A percentile compares a stretch with the other conserved stretches of the same genome.
Evolutionary conservation across 2,888 invertebrate genomes (phyloP).

Genomic region (Mechanitis mazaeus): DNA sequence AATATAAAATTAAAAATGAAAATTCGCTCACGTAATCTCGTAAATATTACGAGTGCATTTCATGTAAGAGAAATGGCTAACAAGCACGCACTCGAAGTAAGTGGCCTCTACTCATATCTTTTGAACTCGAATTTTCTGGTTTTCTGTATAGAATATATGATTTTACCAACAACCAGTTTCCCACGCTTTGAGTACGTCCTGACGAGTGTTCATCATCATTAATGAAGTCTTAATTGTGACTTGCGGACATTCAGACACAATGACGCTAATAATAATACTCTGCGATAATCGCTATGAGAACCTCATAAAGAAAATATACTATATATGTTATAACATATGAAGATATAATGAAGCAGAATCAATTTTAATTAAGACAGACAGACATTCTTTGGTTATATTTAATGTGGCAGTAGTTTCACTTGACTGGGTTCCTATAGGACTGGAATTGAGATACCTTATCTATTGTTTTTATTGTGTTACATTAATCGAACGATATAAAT

Average conservation of each 20-base stretch:
- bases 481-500: slow-evolving; percentile 7
- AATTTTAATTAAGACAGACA: not conserved
- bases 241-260: slow-evolving; percentile 18
- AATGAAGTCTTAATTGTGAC: slow-evolving; percentile 43
- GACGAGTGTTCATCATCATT: slow-evolving; percentile 41
- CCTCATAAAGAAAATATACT: not conserved
- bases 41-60: slow-evolving; percentile 4
- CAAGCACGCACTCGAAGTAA: slow-evolving; percentile 1
- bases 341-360: not conserved
- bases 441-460: slow-evolving; percentile 20
- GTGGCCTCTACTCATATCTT: slow-evolving; percentile 4
- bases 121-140: not conserved
- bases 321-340: not conserved
- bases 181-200: slow-evolving; percentile 37
- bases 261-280: not conserved
- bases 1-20: not conserved
- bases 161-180: slow-evolving; percentile 28
- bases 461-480: slow-evolving; percentile 19
- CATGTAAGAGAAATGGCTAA: not conserved
- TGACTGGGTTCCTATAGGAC: slow-evolving; percentile 11
- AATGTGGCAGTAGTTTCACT: not conserved
- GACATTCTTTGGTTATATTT: not conserved
- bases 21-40: slow-evolving; percentile 1
- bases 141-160: slow-evolving; percentile 14
- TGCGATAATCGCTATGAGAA: not conserved